phyloP scores from a whole-genome alignment of 2,888 invertebrate genomes.

The Athalia cordata region DNA sequence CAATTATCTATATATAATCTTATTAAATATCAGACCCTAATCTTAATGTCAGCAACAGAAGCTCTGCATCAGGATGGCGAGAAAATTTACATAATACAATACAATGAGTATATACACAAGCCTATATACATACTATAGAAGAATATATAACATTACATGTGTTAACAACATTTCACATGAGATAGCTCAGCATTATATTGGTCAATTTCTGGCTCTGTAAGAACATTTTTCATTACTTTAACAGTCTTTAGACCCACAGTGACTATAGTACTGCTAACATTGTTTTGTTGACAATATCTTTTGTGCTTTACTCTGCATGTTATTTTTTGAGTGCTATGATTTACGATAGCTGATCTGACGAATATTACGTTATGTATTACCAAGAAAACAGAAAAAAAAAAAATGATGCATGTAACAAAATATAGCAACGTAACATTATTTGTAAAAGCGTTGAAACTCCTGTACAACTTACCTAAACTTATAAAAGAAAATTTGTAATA shows the following conservation, averaged over 20 bases:
- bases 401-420: background rate
- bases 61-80: conserved; percentile 14
- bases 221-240: background rate
- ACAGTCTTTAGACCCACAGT: background rate
- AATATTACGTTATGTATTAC: background rate
- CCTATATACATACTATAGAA: conserved; percentile 43
- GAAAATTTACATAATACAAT: conserved; percentile 25
- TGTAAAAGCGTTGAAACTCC: background rate
- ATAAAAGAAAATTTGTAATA: background rate
- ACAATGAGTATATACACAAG: conserved; percentile 42
- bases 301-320: too few relatives aligned
- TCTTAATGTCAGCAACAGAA: conserved; percentile 34
- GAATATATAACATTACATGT: conserved; percentile 43
- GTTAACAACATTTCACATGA: conserved; percentile 25
- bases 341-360: background rate
- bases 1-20: conserved; percentile 21
- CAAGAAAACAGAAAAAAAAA: background rate
- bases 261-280: background rate
- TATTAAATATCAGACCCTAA: conserved; percentile 43
- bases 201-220: background rate
- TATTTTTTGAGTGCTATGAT: background rate
- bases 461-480: background rate
- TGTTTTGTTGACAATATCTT: too few relatives aligned
- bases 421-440: background rate
- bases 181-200: background rate